Evolutionary conservation across 2,797 vertebrate genomes (phyloP).

Genomic region (Pipistrellus kuhlii): DNA sequence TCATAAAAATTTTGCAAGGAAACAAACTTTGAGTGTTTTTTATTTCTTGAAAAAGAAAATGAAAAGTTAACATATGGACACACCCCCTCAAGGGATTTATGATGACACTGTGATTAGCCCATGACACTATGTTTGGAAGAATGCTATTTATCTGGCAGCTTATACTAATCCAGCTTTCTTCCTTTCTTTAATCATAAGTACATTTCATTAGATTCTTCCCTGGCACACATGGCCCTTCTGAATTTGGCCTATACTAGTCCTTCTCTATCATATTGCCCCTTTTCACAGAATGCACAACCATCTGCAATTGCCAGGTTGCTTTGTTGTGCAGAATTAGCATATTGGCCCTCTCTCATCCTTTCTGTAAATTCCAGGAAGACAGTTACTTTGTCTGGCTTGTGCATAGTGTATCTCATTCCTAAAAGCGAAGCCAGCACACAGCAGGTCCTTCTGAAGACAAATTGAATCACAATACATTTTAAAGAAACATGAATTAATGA

Average conservation of each 20-base stretch:
- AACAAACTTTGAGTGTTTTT: neutral
- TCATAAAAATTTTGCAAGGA: neutral
- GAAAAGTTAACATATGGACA: neutral
- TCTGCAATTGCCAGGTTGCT: neutral
- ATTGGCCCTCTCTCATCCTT: neutral
- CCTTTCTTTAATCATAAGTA: neutral
- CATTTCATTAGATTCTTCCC: neutral
- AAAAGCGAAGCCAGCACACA: neutral
- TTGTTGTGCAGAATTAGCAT: neutral
- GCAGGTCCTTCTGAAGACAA: neutral
- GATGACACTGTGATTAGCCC: neutral
- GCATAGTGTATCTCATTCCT: neutral
- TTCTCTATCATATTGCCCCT: neutral
- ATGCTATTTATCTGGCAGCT: neutral
- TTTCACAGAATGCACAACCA: neutral
- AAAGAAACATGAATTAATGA: neutral
- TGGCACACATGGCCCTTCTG: neutral
- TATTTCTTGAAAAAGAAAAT: neutral
- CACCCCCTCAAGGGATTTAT: neutral
- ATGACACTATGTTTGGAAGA: neutral
- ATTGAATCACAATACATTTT: neutral
- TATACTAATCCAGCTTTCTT: neutral
- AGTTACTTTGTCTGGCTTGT: neutral
- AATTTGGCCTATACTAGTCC: neutral
- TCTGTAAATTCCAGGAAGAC: neutral